Base-by-base conservation (phyloP, 2,797 vertebrate genomes). In the Centropyge bicolor region DNA sequence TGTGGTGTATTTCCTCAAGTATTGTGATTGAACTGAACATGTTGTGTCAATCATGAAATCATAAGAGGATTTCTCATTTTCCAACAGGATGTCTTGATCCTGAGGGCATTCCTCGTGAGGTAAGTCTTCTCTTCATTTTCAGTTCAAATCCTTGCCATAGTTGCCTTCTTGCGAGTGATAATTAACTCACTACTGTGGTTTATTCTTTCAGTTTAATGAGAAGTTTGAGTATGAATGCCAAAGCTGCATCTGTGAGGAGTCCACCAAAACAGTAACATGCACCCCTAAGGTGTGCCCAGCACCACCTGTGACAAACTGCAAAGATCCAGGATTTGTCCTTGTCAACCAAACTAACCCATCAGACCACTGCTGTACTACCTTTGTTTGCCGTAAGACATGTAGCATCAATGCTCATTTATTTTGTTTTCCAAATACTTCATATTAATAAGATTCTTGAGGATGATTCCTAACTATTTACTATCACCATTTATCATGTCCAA, bases 1-100 rank as follows among this genome's bases (percentile, higher is more conserved):
- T 94, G 38, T 59, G 6, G 4, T 41, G 20, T 63, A 64, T 69
- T n/a, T 65, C 9, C 2, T 52, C 1, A 41, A 22, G 3, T 51
- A 3, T 19, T 61, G 9, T 35, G 11, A 45, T 38, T 71, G 8
- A 63, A 10, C 20, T 55, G 10, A 75, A 24, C 45, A 41, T 13
- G 64, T 74, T 10, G 1, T 62, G 43, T 82, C n/a, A 80, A 2
- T 66, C 31, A 78, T 57, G 0, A 80, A 73, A 43, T 63, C 27
- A 56, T 36, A 65, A n/a, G 45, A 64, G 4, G 3, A 27, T 12
- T 91, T 59, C 48, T 17, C 51, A 12, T 92, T 80, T 89, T 81
- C 83, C 55, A 80, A 57, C 78, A 99, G 98, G 98, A 89, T 99
- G 98, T 57, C 94, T 99, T 74, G 98, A 98, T 82, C 92, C 97